phyloP scores from a whole-genome alignment of 1,140 invertebrate genomes.

The Radopholus similis region DNA sequence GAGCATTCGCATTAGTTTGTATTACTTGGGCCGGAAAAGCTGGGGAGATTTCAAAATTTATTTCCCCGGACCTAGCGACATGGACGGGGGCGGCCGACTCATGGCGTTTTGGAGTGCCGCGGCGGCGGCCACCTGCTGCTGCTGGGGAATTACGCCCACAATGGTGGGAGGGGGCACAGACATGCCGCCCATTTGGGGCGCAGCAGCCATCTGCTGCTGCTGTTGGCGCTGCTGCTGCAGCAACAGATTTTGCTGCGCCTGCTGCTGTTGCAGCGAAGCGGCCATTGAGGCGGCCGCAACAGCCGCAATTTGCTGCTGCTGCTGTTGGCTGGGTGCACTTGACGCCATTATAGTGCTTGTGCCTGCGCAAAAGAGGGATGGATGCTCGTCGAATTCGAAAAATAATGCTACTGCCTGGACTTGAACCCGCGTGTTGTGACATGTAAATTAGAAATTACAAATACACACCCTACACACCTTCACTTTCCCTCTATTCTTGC shows the following conservation, averaged over 20 bases:
- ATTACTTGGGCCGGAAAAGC: too few species aligned
- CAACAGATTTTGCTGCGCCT: not conserved
- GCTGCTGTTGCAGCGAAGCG: constrained; percentile 7
- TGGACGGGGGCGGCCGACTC: constrained; percentile 18
- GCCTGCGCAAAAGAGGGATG: too few species aligned
- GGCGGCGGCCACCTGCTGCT: constrained; percentile 5
- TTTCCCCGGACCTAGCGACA: not conserved
- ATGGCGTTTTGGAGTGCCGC: constrained; percentile 8
- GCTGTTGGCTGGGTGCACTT: not conserved
- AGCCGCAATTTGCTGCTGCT: constrained; percentile 9
- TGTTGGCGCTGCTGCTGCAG: constrained; percentile 15
- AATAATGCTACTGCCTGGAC: too few species aligned
- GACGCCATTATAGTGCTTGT: too few species aligned
- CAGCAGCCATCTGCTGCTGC: constrained; percentile 4
- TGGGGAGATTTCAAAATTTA: not conserved
- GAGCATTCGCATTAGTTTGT: too few species aligned
- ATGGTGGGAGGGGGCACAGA: constrained; percentile 2
- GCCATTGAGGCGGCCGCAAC: not conserved
- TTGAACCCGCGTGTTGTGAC: too few species aligned
- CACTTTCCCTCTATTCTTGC: too few species aligned
- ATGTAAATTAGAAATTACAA: too few species aligned
- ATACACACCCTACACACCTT: too few species aligned
- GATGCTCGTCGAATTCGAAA: too few species aligned
- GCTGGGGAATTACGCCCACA: constrained; percentile 3
- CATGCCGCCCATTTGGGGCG: not conserved